Evolutionary conservation across 1,140 invertebrate genomes (phyloP).

Genomic region (Belonocnema kinseyi): DNA sequence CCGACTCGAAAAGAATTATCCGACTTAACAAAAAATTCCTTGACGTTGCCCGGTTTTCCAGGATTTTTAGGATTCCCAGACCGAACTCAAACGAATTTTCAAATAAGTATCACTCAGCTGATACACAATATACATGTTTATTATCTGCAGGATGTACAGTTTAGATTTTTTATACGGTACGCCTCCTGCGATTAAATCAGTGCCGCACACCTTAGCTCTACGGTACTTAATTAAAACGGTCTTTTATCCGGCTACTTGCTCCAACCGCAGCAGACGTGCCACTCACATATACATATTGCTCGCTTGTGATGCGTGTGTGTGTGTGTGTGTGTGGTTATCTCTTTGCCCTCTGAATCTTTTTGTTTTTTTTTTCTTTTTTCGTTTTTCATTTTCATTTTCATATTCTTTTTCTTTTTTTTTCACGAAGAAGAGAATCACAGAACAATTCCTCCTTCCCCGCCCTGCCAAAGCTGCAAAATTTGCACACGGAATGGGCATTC

Average conservation of each 20-base stretch:
- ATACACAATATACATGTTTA: constrained; percentile 74
- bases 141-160: constrained; percentile 70
- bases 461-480: constrained; percentile 18
- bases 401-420: constrained; percentile 37
- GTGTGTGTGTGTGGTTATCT: not conserved
- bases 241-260: constrained; percentile 39
- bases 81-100: too few relatives aligned
- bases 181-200: constrained; percentile 58
- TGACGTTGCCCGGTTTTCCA: too few relatives aligned
- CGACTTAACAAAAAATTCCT: too few relatives aligned
- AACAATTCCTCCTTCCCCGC: constrained; percentile 19
- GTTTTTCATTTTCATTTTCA: constrained; percentile 1
- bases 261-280: constrained; percentile 60
- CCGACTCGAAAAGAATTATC: too few relatives aligned
- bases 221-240: constrained; percentile 39
- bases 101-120: not conserved
- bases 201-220: constrained; percentile 11
- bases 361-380: constrained; percentile 10
- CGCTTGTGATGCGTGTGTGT: constrained; percentile 33
- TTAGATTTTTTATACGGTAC: constrained; percentile 50
- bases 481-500: constrained; percentile 7
- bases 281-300: constrained; percentile 66
- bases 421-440: constrained; percentile 25
- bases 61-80: too few relatives aligned
- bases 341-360: constrained; percentile 23